Base-by-base conservation (phyloP, 2,113 vertebrate genomes). In the Cololabis saira region DNA sequence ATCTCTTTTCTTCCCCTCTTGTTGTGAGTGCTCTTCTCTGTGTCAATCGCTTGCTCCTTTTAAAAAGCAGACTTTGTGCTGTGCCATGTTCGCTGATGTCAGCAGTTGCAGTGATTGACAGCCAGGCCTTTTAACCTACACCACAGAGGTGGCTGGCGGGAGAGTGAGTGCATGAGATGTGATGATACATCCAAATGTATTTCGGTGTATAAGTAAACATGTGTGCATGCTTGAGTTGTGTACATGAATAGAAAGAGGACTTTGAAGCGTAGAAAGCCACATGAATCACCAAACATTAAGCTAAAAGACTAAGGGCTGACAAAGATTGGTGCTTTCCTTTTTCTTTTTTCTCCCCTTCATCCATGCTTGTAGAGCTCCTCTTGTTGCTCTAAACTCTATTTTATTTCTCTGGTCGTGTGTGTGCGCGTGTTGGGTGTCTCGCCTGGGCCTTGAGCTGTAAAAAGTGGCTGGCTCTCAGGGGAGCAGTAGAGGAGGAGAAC, bases 401-500 rank as follows among this genome's bases (percentile, higher is more conserved):
- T 88, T 80, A 87, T 83, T 87, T 69, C 71, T 74, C 75, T 40
- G 13, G 63, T 16, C 2, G 69, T 61, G 73, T 50, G 61, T 37
- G 73, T 44, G 55, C 63, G 3, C 15, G 76, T 73, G 71, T 71
- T 43, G 66, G 61, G 77, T 57, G 78, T 89, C 81, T 58, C 44
- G 77, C 73, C 77, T 58, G 82, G 83, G 85, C 89, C 87, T 91
- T 87, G 86, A 85, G 88, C 86, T 82, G 86, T 89, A 88, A 92
- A 92, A 88, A 83, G 83, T 89, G 78, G 71, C 77, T 37, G 37
- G 76, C 71, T 75, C 90, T 83, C 88, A 17, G 66, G 90, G 88
- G 92, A 92, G 89, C 84, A 22, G 45, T 91, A 76, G 86, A 87
- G 86, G 85, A 88, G 88, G 84, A 91, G 94, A 91, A 94, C 91